These are phyloP conservation scores for Apodemia hepburni DNA, from an alignment of 2,888 invertebrate species.

Conservation along the genomic window DNA sequence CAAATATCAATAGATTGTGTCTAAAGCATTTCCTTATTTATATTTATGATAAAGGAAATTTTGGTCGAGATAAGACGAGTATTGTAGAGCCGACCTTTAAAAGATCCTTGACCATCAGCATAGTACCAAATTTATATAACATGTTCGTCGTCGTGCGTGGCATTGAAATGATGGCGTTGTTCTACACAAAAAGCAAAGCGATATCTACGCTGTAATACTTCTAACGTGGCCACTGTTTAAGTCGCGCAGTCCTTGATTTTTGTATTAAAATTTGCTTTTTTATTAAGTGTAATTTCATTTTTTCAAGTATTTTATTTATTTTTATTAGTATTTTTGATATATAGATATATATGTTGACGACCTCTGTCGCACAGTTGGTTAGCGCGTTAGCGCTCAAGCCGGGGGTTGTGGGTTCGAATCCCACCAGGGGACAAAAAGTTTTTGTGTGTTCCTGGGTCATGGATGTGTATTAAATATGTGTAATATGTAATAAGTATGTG, in stretches of 20 bases:
- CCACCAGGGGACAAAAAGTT: too few species aligned
- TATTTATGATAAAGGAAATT: slow-evolving; percentile 29
- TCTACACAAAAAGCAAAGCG: slow-evolving; percentile 2
- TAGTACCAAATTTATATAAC: slow-evolving; percentile 68
- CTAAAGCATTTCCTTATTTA: neutral
- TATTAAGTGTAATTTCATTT: too few species aligned
- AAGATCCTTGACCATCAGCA: slow-evolving; percentile 68
- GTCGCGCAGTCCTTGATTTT: neutral
- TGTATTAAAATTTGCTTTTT: too few species aligned
- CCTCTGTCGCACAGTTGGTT: too few species aligned
- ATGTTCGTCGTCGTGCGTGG: slow-evolving; percentile 51
- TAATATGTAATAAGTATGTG: too few species aligned
- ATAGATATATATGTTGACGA: too few species aligned
- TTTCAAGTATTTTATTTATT: too few species aligned
- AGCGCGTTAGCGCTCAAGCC: too few species aligned
- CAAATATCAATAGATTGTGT: neutral
- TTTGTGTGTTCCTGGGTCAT: too few species aligned
- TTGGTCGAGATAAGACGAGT: slow-evolving; percentile 36
- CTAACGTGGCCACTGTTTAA: neutral
- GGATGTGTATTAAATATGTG: too few species aligned
- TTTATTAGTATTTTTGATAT: too few species aligned
- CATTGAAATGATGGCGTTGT: slow-evolving; percentile 27
- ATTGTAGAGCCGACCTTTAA: slow-evolving; percentile 56
- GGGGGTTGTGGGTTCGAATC: too few species aligned
- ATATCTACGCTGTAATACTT: neutral